Base-by-base conservation (phyloP, 2,888 invertebrate species). In the Thecophora atra region DNA sequence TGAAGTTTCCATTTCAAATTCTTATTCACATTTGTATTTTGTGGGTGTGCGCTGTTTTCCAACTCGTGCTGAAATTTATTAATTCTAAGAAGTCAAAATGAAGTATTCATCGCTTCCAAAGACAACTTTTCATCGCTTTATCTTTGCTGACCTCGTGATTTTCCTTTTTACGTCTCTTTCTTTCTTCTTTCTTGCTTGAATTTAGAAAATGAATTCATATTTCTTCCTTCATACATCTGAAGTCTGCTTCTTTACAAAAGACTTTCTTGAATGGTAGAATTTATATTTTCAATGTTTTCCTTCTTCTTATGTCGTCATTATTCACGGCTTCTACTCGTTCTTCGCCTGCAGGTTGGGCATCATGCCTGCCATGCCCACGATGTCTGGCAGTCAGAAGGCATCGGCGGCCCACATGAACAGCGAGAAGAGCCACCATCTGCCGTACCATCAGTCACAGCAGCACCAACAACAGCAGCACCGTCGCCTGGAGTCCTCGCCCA, bases 361-460 rank as follows among this genome's bases (percentile, higher is more conserved):
- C 42, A 74, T 84, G 73, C 83, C 82, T 21, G 82, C 83, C 19
- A 73, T 81, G 75, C 76, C 81, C 71, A 74, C 79, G 65, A 72
- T 75, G 68, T 72, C 75, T 30, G 76, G 75, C 51, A 77, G n/a
- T n/a, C n/a, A 79, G 74, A 76, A 76, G 66, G 24, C 58, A 70
- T 67, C 72, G 37, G 70, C 77, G 64, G 74, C 78, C 62, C 75
- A 77, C 73, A 64, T 47, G 15, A 56, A 71, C 44, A 62, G 74
- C 71, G 75, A 75, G 44, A 76, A 71, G 67, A 76, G 72, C 71
- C 75, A 73, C 52, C 71, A 67, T 92, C 11, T 92, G 92, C 78
- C 92, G 54, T 24, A 21, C 90, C 82, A 90, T 90, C 60, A 87
- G 86, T 80, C 85, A 90, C 72, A 77, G 24, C 75, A 76, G 51